Evolutionary conservation across 2,888 invertebrate genomes (phyloP).

Genomic region (Emmelina monodactyla): DNA sequence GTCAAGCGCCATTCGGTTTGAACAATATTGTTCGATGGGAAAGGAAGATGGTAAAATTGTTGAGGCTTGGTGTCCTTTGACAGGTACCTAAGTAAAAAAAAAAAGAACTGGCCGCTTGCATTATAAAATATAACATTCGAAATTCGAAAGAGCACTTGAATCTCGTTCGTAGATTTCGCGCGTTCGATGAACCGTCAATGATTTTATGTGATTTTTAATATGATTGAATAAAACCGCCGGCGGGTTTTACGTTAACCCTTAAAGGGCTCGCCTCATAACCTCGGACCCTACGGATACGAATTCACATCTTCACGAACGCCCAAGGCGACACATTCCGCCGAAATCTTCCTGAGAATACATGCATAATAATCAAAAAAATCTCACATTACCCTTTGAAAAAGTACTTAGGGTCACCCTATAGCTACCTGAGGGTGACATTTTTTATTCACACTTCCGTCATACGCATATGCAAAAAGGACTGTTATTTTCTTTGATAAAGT

Average conservation of each 20-base stretch:
- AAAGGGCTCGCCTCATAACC: constrained; percentile 25
- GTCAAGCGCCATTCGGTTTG: constrained; percentile 13
- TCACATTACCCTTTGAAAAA: constrained; percentile 46
- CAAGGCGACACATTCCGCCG: constrained; percentile 30
- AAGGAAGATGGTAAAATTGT: background rate
- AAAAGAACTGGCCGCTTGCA: no score
- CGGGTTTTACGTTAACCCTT: constrained; percentile 30
- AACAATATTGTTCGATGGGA: constrained; percentile 8
- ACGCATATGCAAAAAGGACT: constrained; percentile 61
- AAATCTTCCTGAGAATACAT: constrained; percentile 63
- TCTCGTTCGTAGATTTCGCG: no score
- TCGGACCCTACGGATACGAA: constrained; percentile 38
- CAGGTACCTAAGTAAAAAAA: no score
- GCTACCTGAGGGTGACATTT: constrained; percentile 58
- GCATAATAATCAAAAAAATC: constrained; percentile 56
- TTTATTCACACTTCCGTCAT: constrained; percentile 63
- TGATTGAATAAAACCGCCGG: constrained; percentile 2
- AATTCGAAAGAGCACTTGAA: no score
- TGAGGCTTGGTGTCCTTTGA: no score
- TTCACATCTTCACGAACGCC: constrained; percentile 36
- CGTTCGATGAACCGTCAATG: no score
- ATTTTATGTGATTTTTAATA: no score
- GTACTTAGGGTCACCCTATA: constrained; percentile 47
- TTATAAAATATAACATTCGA: no score
- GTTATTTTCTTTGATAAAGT: constrained; percentile 59